phyloP scores from a whole-genome alignment of 2,888 invertebrate species.

The Ormyrus nitidulus region DNA sequence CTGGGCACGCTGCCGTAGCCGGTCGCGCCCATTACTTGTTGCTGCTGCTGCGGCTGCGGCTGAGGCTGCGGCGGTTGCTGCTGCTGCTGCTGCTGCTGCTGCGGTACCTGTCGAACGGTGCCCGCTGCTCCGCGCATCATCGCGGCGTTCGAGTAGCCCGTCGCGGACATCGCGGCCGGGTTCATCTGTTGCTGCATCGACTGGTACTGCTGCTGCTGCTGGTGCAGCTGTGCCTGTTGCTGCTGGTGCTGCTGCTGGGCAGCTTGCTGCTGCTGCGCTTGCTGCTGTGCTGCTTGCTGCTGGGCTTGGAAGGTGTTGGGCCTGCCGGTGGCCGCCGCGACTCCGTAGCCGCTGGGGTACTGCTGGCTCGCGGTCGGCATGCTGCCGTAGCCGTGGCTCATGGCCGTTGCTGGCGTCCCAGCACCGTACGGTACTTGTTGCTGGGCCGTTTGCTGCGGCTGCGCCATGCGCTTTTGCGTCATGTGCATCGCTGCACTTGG shows the following conservation, averaged over 20 bases:
- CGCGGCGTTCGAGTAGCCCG: slow-evolving; percentile 56
- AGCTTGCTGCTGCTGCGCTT: slow-evolving; percentile 45
- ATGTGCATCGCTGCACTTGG: slow-evolving; percentile 91
- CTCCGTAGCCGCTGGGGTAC: slow-evolving; percentile 46
- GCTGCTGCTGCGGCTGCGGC: slow-evolving; percentile 50
- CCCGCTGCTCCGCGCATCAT: slow-evolving; percentile 76
- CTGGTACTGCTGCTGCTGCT: slow-evolving; percentile 67
- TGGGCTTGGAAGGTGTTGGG: slow-evolving; percentile 43
- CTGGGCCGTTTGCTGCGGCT: slow-evolving; percentile 58
- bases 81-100: slow-evolving; percentile 51
- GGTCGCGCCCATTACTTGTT: slow-evolving; percentile 62
- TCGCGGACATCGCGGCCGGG: slow-evolving; percentile 64
- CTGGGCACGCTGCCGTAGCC: slow-evolving; percentile 39
- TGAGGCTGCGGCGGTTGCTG: slow-evolving; percentile 62
- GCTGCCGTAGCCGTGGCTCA: slow-evolving; percentile 39
- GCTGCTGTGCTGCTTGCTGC: slow-evolving; percentile 66
- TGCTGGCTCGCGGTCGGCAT: slow-evolving; percentile 34
- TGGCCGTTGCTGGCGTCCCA: slow-evolving; percentile 77
- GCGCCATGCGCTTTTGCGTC: slow-evolving; percentile 84
- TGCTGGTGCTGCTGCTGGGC: slow-evolving; percentile 33
- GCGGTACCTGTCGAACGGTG: slow-evolving; percentile 22
- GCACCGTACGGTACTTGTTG: slow-evolving; percentile 62
- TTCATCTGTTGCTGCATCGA: slow-evolving; percentile 63
- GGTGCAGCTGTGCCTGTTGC: slow-evolving; percentile 24
- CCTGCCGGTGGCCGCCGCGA: slow-evolving; percentile 14